Evolutionary conservation across 2,888 invertebrate species (phyloP), one percentile per base, ranked within the genome.

Genomic region (Hirtodrosophila cameraria): DNA sequence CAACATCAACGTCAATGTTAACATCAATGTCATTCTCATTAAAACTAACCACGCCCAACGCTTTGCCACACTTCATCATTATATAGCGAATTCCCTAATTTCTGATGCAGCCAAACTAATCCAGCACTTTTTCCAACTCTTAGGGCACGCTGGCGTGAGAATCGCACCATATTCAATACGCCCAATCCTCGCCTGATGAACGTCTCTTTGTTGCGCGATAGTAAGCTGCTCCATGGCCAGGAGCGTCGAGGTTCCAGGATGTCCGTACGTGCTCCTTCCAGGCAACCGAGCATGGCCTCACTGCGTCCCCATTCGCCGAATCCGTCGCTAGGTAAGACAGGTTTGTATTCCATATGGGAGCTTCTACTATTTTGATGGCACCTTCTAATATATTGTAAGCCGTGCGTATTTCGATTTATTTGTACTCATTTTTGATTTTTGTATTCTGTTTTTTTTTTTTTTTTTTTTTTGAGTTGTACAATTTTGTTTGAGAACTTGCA

Each of bases 111-210:
- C 16, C 7, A 6, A 33, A 55, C 61, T 69, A 75, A 75, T 61
- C 35, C 9, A 16, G 1, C 28, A 16, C 33, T 16, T 13, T 36
- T 11, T 48, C 16, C 18, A n/a, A 31, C 9, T 61, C 31, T 55
- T 92, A 97, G 97, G 90, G 97, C 97, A 23, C 93, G 97, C 88
- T 97, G 97, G 96, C 94, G 95, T 80, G 97, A 97, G 87, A 97
- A 96, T 90, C 94, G 97, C 18, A 96, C 97, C 27, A 97, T 97
- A 87, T 97, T 97, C 92, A 97, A 97, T 91, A 97, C 97, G 45
- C 97, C 97, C 20, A 97, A 97, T 91, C 97, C 97, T 60, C 94
- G 97, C 60, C 92, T 97, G 91, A 97, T 97, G 97, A 97, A 97
- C 91, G 97, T 96, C 16, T 96, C 96, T 2, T 91, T 97, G 77